phyloP scores from a whole-genome alignment of 2,113 vertebrate species.

The Elephas maximus region DNA sequence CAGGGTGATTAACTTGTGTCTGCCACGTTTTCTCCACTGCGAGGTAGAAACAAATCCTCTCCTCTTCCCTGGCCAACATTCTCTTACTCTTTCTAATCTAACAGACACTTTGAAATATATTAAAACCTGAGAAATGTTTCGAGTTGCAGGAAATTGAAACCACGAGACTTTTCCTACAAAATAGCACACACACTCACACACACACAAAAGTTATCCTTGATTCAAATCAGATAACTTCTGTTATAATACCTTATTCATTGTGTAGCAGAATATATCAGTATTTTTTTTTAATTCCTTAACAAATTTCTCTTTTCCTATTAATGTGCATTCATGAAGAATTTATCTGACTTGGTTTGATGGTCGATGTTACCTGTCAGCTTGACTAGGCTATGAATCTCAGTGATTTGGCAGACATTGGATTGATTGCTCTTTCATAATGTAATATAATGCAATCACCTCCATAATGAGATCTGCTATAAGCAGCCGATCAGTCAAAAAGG shows the following conservation, averaged over 20 bases:
- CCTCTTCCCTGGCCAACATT: neutral
- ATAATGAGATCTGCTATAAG: no score
- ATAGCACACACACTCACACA: neutral
- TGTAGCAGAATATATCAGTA: neutral
- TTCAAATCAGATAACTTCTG: constrained; percentile 19
- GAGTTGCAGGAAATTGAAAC: constrained; percentile 63
- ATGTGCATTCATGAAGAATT: constrained; percentile 63
- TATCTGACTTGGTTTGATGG: neutral
- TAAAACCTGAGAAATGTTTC: constrained; percentile 67
- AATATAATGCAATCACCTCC: no score
- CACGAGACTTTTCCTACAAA: constrained; percentile 5
- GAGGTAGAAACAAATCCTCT: neutral
- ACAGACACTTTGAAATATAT: constrained; percentile 66
- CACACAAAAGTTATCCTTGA: constrained; percentile 21
- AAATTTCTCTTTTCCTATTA: constrained; percentile 62
- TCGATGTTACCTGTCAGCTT: no score
- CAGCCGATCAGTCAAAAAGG: no score
- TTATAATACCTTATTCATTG: constrained; percentile 37
- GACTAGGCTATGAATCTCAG: no score
- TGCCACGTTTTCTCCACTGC: constrained; percentile 15
- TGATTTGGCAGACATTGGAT: no score
- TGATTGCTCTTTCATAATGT: no score
- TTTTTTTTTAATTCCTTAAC: constrained; percentile 72
- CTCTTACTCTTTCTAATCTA: neutral
- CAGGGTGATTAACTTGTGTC: neutral